Evolutionary conservation across 2,113 vertebrate species (phyloP), one percentile per base, ranked within the genome.

Genomic region (Archilochus colubris): DNA sequence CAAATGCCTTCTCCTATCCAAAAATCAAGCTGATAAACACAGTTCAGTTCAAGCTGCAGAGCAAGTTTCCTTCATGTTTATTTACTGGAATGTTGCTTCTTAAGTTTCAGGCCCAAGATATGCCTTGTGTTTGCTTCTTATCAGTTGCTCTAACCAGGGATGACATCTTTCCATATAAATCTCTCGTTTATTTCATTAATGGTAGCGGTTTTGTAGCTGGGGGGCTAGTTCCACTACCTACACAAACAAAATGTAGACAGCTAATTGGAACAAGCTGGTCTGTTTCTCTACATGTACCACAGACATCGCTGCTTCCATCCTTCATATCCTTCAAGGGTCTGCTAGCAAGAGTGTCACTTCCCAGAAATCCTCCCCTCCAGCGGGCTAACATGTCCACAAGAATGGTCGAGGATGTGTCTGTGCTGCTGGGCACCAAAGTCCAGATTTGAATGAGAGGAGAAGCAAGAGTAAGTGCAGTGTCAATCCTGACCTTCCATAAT

Each of bases 71-170:
- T 31, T 48, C 40, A 57, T 48, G 48, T 81, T 93, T 88, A 63
- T 74, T 51, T 74, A 14, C 19, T 86, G 79, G 82, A 89, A 95
- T 62, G 79, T 69, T 80, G 38, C 18, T 81, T 70, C 68, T 91
- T 95, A 55, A 40, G 55, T 70, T 94, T 88, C 75, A 89, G 43
- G n/a, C 59, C 59, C 55, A 86, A 88, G 75, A 86, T 77, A 88
- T 69, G 14, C 10, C 46, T 77, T 61, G 18, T 72, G 20, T 92
- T 84, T 82, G 27, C 67, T 85, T 82, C 70, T 91, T 82, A 85
- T 76, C 79, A 46, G 59, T 73, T 94, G 36, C 24, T 88, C 51
- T 94, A 85, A 73, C 30, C 50, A 66, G 10, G 44, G 22, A 31
- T 80, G 40, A 69, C 82, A 69, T 50, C 72, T 80, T 54, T 82